Conservation (phyloP, 2,888 invertebrate species). For the Amitus sp. region DNA sequence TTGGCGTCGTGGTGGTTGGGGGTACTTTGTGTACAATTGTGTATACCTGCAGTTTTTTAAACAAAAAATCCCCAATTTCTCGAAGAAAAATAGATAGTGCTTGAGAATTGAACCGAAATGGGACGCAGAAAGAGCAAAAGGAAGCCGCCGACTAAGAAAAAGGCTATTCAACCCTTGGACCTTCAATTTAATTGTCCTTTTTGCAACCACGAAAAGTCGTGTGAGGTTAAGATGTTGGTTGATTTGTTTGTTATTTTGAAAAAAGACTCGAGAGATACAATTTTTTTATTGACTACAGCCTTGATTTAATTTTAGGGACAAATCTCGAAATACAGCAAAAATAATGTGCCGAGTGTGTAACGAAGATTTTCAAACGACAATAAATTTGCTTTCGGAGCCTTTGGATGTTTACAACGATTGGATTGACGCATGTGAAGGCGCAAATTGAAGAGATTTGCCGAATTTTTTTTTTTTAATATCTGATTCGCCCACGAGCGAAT, state of each 20-base stretch:
- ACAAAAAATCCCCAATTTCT: too few species aligned
- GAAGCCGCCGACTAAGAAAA: constrained; percentile 95
- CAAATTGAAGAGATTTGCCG: constrained; percentile 74
- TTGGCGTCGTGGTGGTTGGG: too few species aligned
- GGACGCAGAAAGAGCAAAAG: constrained; percentile 96
- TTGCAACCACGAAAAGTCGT: constrained; percentile 99
- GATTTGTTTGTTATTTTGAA: too few species aligned
- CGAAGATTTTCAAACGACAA: constrained; percentile 96
- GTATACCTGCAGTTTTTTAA: too few species aligned
- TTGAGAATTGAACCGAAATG: constrained; percentile 70
- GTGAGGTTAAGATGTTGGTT: constrained; percentile 97
- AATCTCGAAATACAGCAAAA: constrained; percentile 90
- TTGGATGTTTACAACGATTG: constrained; percentile 99
- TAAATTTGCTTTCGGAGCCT: constrained; percentile 96
- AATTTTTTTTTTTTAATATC: too few species aligned
- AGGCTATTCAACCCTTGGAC: constrained; percentile 92
- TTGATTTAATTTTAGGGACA: constrained; percentile 95
- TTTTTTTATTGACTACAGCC: too few species aligned
- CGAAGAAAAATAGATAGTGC: too few species aligned
- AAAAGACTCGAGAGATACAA: too few species aligned
- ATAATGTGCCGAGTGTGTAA: constrained; percentile 95
- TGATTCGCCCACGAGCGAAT: too few species aligned
- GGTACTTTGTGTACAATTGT: too few species aligned
- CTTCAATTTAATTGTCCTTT: constrained; percentile 98
- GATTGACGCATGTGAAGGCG: constrained; percentile 99